These are phyloP conservation scores for Phacellophora camtschatica DNA, from an alignment of 30 jellyfish, hydroid and myxozoan species.

Conservation along the genomic window DNA sequence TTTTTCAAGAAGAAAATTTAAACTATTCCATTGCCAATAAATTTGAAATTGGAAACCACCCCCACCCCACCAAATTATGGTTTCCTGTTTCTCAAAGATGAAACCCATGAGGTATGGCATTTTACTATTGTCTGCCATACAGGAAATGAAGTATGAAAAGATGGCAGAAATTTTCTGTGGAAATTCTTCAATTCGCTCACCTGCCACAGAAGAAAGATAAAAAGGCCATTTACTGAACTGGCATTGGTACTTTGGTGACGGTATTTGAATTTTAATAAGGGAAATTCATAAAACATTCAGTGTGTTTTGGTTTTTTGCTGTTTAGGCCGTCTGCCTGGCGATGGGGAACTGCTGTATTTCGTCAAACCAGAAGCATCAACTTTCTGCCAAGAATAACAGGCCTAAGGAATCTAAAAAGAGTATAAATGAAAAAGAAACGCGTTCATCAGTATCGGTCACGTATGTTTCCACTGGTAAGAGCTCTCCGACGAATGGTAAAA, in stretches of 20 bases:
- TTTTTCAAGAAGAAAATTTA: too few relatives aligned
- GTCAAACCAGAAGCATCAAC: constrained; percentile 18
- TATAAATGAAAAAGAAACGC: constrained; percentile 29
- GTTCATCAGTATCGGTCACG: constrained; percentile 8
- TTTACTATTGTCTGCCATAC: too few relatives aligned
- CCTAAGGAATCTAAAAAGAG: background rate
- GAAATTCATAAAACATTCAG: background rate
- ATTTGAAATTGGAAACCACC: too few relatives aligned
- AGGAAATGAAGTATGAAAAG: constrained; percentile 55
- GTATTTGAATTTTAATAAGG: background rate
- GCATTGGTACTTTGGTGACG: background rate
- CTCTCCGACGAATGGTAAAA: constrained; percentile 3
- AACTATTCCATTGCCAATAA: too few relatives aligned
- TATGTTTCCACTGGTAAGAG: constrained; percentile 12
- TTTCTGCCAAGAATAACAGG: constrained; percentile 17
- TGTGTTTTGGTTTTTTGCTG: background rate
- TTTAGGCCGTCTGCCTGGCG: background rate
- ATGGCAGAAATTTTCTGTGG: constrained; percentile 45
- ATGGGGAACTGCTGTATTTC: constrained; percentile 57
- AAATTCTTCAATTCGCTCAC: constrained; percentile 43
- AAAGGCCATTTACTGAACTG: constrained; percentile 55
- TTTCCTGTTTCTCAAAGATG: too few relatives aligned
- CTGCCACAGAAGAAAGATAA: constrained; percentile 27
- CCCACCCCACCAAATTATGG: too few relatives aligned
- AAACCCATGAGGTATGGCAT: too few relatives aligned